A percentile compares a stretch with the other conserved stretches of the same genome.
phyloP scores from a whole-genome alignment of 2,888 invertebrate genomes.

The Mongoloraphidia duomilia region DNA sequence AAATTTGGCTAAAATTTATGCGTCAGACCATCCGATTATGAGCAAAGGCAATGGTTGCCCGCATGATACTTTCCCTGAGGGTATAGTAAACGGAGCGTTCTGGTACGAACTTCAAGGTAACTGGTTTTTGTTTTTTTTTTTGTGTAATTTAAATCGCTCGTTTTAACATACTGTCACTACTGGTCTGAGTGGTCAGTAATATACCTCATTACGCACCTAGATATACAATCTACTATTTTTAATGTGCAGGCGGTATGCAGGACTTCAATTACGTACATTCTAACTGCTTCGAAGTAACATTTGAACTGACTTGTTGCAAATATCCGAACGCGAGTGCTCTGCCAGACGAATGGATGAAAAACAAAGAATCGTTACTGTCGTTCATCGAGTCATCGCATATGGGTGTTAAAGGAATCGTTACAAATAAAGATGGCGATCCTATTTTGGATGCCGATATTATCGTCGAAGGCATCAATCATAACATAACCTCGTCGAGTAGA shows the following conservation, averaged over 20 bases:
- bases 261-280: constrained; percentile 94
- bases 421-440: constrained; percentile 44
- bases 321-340: constrained; percentile 63
- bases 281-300: constrained; percentile 92
- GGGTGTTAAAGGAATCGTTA: constrained; percentile 52
- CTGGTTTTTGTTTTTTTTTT: constrained; percentile 7
- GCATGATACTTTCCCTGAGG: constrained; percentile 56
- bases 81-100: constrained; percentile 81
- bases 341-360: constrained; percentile 66
- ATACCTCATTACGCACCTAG: not conserved
- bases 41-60: constrained; percentile 54
- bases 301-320: constrained; percentile 94
- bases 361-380: constrained; percentile 70
- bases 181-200: too few relatives aligned
- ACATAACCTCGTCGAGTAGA: constrained; percentile 56
- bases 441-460: constrained; percentile 60
- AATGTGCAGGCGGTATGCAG: constrained; percentile 78
- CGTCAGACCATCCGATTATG: constrained; percentile 64
- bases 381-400: constrained; percentile 72
- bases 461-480: constrained; percentile 66
- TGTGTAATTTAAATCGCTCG: too few relatives aligned
- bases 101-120: constrained; percentile 79
- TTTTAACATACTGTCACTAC: too few relatives aligned
- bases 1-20: constrained; percentile 61
- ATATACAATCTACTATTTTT: too few relatives aligned